Evolutionary conservation across 2,888 invertebrate genomes (phyloP).

Genomic region (Galeopsomyia nigrocyanea): DNA sequence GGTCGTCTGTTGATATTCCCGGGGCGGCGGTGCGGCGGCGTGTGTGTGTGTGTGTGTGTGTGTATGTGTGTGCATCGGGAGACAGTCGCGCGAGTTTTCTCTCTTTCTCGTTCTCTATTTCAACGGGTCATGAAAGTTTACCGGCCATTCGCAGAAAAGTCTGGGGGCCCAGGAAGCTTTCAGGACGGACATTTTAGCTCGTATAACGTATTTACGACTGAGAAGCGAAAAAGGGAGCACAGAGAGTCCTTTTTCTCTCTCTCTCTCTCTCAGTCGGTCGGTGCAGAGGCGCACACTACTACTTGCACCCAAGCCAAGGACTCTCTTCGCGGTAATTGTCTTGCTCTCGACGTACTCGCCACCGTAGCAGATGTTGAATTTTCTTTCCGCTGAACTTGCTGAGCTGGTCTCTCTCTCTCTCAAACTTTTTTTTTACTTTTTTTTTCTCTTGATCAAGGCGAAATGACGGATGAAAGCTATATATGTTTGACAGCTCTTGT

Average conservation of each 20-base stretch:
- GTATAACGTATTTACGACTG: constrained; percentile 47
- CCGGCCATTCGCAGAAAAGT: constrained; percentile 41
- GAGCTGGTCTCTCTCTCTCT: no score
- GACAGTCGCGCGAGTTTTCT: constrained; percentile 16
- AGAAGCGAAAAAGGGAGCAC: not conserved
- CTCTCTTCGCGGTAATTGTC: constrained; percentile 30
- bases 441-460: no score
- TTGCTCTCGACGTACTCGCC: not conserved
- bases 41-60: no score
- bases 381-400: not conserved
- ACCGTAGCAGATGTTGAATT: constrained; percentile 14
- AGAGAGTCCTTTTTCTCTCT: no score
- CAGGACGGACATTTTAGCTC: constrained; percentile 39
- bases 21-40: not conserved
- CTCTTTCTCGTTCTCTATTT: not conserved
- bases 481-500: no score
- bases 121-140: constrained; percentile 45
- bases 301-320: not conserved
- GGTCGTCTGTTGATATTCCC: constrained; percentile 16
- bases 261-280: not conserved
- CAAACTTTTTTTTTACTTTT: no score
- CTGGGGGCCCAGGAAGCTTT: constrained; percentile 35
- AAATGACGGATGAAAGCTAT: no score
- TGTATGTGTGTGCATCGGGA: not conserved
- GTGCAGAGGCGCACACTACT: constrained; percentile 5